Evolutionary conservation across 2,797 vertebrate genomes (phyloP).

Genomic region (Salarias fasciatus): DNA sequence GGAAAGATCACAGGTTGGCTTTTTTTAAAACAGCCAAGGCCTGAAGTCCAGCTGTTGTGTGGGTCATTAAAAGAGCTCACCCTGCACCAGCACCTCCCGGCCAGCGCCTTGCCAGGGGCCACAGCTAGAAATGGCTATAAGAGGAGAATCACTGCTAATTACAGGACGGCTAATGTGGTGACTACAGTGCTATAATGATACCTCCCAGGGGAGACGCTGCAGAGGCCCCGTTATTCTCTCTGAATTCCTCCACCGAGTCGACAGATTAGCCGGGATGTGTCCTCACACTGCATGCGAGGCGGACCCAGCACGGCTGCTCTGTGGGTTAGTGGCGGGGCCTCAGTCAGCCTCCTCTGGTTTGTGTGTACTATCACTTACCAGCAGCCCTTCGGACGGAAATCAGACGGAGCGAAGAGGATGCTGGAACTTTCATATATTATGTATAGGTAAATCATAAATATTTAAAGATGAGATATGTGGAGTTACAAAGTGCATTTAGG

Average conservation of each 20-base stretch:
- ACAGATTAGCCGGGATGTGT: constrained; percentile 22
- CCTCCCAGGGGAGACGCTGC: constrained; percentile 37
- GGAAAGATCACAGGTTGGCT: constrained; percentile 15
- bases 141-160: constrained; percentile 41
- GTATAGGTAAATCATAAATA: constrained; percentile 60
- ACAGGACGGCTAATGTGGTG: constrained; percentile 40
- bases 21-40: background rate
- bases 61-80: background rate
- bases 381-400: constrained; percentile 36
- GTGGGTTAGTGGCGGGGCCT: constrained; percentile 3
- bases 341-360: constrained; percentile 18
- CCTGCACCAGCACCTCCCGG: constrained; percentile 1
- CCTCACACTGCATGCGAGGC: constrained; percentile 2
- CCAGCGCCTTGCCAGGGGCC: background rate
- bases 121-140: constrained; percentile 21
- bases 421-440: constrained; percentile 70
- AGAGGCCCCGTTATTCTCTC: constrained; percentile 19
- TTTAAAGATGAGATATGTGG: constrained; percentile 46
- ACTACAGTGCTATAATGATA: constrained; percentile 51
- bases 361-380: constrained; percentile 54
- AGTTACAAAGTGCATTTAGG: constrained; percentile 18
- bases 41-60: constrained; percentile 6
- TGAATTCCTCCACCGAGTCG: constrained; percentile 25
- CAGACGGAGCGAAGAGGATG: constrained; percentile 30
- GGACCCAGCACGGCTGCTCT: constrained; percentile 4